Evolutionary conservation across 2,888 invertebrate genomes (phyloP), one percentile per base, ranked within the genome.

Genomic region (Argyra leucocephala): DNA sequence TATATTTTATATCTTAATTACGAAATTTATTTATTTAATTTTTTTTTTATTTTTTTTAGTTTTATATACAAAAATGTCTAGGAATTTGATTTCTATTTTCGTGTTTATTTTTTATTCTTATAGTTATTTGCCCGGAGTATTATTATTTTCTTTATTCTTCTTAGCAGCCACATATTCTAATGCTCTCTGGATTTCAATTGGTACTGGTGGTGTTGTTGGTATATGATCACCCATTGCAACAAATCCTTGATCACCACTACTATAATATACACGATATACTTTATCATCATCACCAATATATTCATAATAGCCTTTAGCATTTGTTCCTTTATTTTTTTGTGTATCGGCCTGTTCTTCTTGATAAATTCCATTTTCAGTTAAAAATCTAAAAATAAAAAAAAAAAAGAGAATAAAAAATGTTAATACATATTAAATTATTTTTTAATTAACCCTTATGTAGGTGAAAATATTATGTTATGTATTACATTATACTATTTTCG

Each of bases 131-230:
- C 48, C 48, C 48, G 18, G 7, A 37, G 31, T 9, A n/a, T 48
- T 48, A 12, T 48, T 48, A 6, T 3, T 48, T 76, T 18, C 76
- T 23, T 22, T 24, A 15, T 23, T 57, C n/a, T 57, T 75, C 69
- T 76, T 76, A 81, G 65, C 77, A 68, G 87, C 87, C 60, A 87
- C 82, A 77, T 84, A 88, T 71, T 88, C 88, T 7, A 89, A 80
- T 18, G 89, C 88, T 72, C 85, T 86, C 71, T 86, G 86, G 71
- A 89, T 89, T 71, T 85, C 87, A 68, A 85, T 85, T 24, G 89
- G 89, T 65, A 85, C 85, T 59, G 89, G 88, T 0, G 89, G 88
- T 22, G 89, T 85, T 12, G 88, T 88, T 1, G 89, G 89, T 62
- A 89, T 80, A 77, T 89, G 89, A 5, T 85, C 88, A 5, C 88